Conservation (phyloP, 2,797 vertebrate species). For the Coregonus sp. region DNA sequence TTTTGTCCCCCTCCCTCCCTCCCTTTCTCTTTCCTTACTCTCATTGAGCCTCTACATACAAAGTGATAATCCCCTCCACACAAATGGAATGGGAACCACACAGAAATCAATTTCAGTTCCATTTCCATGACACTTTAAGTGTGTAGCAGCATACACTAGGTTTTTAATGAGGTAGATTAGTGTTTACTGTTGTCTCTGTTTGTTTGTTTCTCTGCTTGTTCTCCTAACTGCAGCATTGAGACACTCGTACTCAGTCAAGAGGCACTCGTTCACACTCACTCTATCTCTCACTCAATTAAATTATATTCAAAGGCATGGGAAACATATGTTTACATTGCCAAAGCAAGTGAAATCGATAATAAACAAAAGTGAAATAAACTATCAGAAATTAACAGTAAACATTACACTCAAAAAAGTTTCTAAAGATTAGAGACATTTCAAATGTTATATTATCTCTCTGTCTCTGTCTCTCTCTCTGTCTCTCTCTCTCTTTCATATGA, state of each 20-base stretch:
- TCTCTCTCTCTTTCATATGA: background rate
- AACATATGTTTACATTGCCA: no score
- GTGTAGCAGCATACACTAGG: background rate
- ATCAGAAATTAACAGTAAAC: no score
- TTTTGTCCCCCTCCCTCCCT: background rate
- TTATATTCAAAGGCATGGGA: background rate
- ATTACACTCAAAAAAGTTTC: no score
- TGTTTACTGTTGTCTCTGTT: background rate
- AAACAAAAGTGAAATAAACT: no score
- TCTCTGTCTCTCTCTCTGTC: no score
- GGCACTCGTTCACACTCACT: background rate
- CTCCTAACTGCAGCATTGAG: conserved; percentile 4
- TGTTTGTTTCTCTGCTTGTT: conserved; percentile 8
- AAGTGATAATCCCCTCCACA: background rate
- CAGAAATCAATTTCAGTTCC: background rate
- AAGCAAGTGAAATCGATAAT: no score
- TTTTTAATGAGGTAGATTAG: background rate
- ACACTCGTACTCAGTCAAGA: background rate
- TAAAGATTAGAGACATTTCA: no score
- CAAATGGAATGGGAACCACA: background rate
- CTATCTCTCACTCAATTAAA: background rate
- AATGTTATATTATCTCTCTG: no score
- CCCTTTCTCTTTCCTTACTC: background rate
- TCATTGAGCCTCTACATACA: background rate
- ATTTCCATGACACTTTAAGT: background rate